Percentiles rank a stretch among this genome's conserved stretches.
Conservation (phyloP, 2,797 vertebrate species). For the Rhabdomys pumilio region DNA sequence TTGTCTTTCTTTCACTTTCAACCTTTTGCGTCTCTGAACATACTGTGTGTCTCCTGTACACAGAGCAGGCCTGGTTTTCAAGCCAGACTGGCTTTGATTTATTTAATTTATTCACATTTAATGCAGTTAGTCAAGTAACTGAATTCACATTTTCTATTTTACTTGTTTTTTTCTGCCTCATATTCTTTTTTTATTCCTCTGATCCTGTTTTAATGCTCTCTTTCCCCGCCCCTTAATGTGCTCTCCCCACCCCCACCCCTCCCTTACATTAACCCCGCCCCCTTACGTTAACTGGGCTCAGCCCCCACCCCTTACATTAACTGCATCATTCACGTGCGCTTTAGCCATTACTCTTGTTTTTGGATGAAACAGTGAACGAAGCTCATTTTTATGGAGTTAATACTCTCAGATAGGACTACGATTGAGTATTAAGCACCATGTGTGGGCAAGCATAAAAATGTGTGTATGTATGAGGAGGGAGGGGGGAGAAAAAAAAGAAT, state of each 20-base stretch:
- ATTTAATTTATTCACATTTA: neutral
- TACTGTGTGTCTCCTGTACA: neutral
- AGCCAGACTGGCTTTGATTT: neutral
- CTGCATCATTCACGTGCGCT: too few relatives aligned
- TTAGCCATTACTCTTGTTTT: neutral
- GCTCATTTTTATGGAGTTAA: neutral
- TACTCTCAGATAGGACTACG: neutral
- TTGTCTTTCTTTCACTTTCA: neutral
- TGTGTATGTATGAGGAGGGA: neutral
- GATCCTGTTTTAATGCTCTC: neutral
- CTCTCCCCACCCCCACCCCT: too few relatives aligned
- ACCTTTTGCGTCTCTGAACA: neutral
- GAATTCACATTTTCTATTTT: neutral
- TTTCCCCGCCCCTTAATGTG: too few relatives aligned
- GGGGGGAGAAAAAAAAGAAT: rapidly evolving
- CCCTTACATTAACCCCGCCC: neutral
- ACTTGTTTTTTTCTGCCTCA: neutral
- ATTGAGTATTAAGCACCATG: neutral
- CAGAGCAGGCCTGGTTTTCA: neutral
- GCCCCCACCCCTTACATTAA: neutral
- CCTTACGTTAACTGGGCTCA: too few relatives aligned
- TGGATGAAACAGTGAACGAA: neutral
- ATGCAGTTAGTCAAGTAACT: neutral
- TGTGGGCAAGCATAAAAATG: neutral
- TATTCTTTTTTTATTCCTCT: neutral